Percentiles rank a stretch among this genome's conserved stretches.
Conservation (phyloP, 2,888 invertebrate species). For the Pantelozetes paolii region DNA sequence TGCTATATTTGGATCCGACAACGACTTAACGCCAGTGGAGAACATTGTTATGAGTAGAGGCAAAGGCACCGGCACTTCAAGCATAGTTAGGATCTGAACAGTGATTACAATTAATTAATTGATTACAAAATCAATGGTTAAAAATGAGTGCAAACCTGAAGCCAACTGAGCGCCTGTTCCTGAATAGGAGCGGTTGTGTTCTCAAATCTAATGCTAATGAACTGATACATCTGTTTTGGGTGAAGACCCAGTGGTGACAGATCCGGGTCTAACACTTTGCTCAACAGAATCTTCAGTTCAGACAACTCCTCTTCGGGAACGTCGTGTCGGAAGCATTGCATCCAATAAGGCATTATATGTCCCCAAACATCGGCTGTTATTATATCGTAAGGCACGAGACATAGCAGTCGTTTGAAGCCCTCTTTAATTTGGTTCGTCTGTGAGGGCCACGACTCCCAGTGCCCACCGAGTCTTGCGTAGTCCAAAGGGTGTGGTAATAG, state of each 20-base stretch:
- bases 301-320: slow-evolving; percentile 80
- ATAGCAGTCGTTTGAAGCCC: slow-evolving; percentile 86
- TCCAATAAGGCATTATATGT: slow-evolving; percentile 97
- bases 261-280: slow-evolving; percentile 94
- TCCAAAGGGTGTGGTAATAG: slow-evolving; percentile 93
- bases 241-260: slow-evolving; percentile 92
- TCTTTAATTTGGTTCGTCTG: slow-evolving; percentile 84
- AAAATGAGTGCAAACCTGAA: slow-evolving; percentile 60
- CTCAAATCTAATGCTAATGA: slow-evolving; percentile 78
- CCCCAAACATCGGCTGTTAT: slow-evolving; percentile 94
- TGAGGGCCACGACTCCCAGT: slow-evolving; percentile 79
- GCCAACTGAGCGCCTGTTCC: slow-evolving; percentile 81
- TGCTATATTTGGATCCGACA: slow-evolving; percentile 32
- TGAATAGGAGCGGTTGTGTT: slow-evolving; percentile 75
- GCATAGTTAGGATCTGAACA: slow-evolving; percentile 64
- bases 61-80: slow-evolving; percentile 85
- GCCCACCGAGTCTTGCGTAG: slow-evolving; percentile 89
- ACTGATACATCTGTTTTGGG: slow-evolving; percentile 89
- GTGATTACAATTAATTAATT: slow-evolving; percentile 47
- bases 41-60: slow-evolving; percentile 83
- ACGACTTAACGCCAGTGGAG: slow-evolving; percentile 70
- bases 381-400: slow-evolving; percentile 94
- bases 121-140: neutral
- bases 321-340: slow-evolving; percentile 91
- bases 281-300: slow-evolving; percentile 74